Evolutionary conservation across 2,797 vertebrate genomes (phyloP).

Genomic region (Hephaestus fuliginosus): DNA sequence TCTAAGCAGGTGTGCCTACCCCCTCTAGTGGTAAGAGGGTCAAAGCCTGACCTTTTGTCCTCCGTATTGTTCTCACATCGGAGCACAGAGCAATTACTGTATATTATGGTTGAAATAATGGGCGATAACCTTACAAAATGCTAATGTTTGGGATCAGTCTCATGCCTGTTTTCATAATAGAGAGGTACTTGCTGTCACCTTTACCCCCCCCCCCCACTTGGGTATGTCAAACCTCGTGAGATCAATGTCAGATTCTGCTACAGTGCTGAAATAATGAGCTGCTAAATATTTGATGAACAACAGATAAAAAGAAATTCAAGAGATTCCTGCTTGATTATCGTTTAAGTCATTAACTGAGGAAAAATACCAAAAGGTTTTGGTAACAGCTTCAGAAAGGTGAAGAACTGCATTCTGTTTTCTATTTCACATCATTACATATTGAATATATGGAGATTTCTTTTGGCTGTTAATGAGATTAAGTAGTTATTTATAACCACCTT

Average conservation of each 20-base stretch:
- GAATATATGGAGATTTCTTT: neutral
- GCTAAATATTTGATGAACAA: too few relatives aligned
- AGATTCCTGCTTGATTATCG: neutral
- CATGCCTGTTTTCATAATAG: neutral
- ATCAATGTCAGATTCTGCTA: neutral
- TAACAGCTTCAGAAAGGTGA: neutral
- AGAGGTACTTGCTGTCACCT: neutral
- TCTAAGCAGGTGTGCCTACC: slow-evolving; percentile 38
- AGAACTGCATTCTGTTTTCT: neutral
- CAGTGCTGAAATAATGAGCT: too few relatives aligned
- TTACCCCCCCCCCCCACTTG: too few relatives aligned
- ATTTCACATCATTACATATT: slow-evolving; percentile 3
- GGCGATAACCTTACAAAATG: neutral
- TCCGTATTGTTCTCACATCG: neutral
- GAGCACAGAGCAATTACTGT: neutral
- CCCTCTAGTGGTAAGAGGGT: slow-evolving; percentile 77
- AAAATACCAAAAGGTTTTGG: neutral
- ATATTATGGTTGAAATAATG: neutral
- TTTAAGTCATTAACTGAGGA: neutral
- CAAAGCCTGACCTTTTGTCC: slow-evolving; percentile 30
- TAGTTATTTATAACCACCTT: neutral
- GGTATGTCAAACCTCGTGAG: neutral
- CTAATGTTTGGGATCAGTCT: neutral
- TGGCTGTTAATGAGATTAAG: neutral
- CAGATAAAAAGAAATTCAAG: neutral